A percentile compares a stretch with the other conserved stretches of the same genome.
phyloP scores from a whole-genome alignment of 1,140 invertebrate species.

The Drosophila pruinosa region DNA sequence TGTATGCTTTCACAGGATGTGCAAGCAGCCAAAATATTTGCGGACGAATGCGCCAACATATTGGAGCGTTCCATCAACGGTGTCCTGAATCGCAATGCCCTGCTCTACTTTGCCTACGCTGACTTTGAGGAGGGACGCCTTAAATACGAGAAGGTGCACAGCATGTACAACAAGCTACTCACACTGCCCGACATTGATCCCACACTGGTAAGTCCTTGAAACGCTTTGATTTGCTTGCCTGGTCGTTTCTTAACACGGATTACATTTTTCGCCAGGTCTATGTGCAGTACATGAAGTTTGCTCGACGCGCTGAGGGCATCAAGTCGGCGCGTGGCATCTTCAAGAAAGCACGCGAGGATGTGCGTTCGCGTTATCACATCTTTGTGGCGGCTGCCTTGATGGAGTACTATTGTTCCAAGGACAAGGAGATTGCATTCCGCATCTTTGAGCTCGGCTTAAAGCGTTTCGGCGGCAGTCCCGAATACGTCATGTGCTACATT shows the following conservation, averaged over 20 bases:
- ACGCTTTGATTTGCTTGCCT: background rate
- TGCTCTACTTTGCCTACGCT: constrained; percentile 98
- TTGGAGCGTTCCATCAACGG: constrained; percentile 95
- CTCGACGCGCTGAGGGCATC: constrained; percentile 97
- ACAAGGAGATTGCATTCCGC: constrained; percentile 98
- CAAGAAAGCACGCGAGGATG: constrained; percentile 96
- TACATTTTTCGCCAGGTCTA: too few relatives aligned
- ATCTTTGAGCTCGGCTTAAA: constrained; percentile 99
- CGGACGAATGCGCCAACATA: constrained; percentile 96
- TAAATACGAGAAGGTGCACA: constrained; percentile 98
- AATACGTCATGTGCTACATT: constrained; percentile 97
- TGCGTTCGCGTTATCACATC: constrained; percentile 93
- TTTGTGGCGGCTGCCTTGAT: constrained; percentile 98
- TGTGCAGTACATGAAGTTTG: constrained; percentile 99
- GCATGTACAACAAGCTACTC: constrained; percentile 96
- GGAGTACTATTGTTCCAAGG: constrained; percentile 99
- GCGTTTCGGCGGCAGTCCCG: constrained; percentile 96
- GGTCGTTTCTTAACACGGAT: constrained; percentile 32
- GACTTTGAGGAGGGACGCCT: constrained; percentile 99
- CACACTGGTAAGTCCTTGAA: constrained; percentile 92
- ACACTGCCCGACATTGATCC: constrained; percentile 96
- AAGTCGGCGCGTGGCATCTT: constrained; percentile 97
- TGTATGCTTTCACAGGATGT: constrained; percentile 87
- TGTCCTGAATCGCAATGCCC: constrained; percentile 94
- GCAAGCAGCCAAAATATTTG: constrained; percentile 94